These are phyloP conservation scores for Alentia gelatinosa DNA, from an alignment of 2,888 invertebrate species.

Conservation along the genomic window DNA sequence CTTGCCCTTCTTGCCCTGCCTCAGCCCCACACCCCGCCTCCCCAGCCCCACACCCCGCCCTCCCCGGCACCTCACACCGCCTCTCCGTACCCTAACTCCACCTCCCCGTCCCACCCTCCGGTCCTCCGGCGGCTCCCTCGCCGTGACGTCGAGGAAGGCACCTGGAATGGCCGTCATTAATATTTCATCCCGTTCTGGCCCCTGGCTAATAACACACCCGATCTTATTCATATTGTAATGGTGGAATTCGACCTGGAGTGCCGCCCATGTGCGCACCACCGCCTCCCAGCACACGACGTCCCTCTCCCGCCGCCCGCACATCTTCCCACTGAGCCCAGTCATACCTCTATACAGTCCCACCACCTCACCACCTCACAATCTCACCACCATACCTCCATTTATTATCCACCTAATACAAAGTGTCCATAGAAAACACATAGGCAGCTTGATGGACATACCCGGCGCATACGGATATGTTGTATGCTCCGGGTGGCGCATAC, in stretches of 20 bases:
- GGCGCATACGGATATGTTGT: too few relatives aligned
- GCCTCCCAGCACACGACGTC: not conserved
- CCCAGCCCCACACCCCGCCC: not conserved
- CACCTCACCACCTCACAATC: too few relatives aligned
- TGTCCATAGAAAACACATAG: too few relatives aligned
- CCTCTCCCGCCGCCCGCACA: too few relatives aligned
- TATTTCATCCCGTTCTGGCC: not conserved
- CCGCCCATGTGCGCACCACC: not conserved
- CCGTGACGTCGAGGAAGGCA: not conserved
- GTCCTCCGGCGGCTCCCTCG: too few relatives aligned
- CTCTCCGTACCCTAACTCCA: not conserved
- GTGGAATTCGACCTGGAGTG: not conserved
- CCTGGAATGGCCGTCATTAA: not conserved
- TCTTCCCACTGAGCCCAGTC: too few relatives aligned
- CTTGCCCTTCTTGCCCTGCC: not conserved
- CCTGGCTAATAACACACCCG: not conserved
- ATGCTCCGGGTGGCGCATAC: too few relatives aligned
- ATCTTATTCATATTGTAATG: slow-evolving; percentile 31
- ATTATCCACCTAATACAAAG: too few relatives aligned
- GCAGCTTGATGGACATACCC: too few relatives aligned
- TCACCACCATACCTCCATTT: too few relatives aligned
- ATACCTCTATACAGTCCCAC: too few relatives aligned
- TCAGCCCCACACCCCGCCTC: not conserved
- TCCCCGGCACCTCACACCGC: too few relatives aligned
- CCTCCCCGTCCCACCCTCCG: not conserved